These are phyloP conservation scores for Opisthocomus hoazin DNA, from an alignment of 2,113 vertebrate genomes.

Conservation along the genomic window DNA sequence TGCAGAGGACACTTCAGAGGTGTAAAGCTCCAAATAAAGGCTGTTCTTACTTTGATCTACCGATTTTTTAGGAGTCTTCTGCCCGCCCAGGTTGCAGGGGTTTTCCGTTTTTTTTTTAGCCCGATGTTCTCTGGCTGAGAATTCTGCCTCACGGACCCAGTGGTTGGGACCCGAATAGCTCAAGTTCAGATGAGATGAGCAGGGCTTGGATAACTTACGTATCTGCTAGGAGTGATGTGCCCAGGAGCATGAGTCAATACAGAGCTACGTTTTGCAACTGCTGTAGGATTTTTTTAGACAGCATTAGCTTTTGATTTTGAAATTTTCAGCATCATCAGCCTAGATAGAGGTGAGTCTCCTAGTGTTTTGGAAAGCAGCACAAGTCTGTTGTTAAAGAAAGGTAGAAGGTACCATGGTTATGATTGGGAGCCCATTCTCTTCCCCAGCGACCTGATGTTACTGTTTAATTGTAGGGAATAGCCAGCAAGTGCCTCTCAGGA, in stretches of 20 bases:
- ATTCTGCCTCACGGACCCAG: background rate
- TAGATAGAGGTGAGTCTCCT: background rate
- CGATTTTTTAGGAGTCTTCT: background rate
- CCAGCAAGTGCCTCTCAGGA: conserved; percentile 72
- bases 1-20: background rate
- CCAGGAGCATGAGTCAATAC: background rate
- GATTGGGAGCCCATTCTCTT: background rate
- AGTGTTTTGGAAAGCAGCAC: background rate
- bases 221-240: background rate
- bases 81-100: background rate
- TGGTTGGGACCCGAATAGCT: background rate
- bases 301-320: background rate
- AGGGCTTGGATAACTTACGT: background rate
- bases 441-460: background rate
- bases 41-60: background rate
- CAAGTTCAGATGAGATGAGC: background rate
- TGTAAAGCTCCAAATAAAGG: background rate
- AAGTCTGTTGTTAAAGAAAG: background rate
- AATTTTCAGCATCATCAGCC: background rate
- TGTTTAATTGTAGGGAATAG: conserved; percentile 66
- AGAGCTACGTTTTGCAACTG: background rate
- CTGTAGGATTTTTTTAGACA: background rate
- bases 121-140: background rate
- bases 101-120: background rate
- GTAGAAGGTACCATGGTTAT: background rate